These are phyloP conservation scores for Sclerurus mexicanus DNA, from an alignment of 2,113 vertebrate genomes.

Conservation along the genomic window DNA sequence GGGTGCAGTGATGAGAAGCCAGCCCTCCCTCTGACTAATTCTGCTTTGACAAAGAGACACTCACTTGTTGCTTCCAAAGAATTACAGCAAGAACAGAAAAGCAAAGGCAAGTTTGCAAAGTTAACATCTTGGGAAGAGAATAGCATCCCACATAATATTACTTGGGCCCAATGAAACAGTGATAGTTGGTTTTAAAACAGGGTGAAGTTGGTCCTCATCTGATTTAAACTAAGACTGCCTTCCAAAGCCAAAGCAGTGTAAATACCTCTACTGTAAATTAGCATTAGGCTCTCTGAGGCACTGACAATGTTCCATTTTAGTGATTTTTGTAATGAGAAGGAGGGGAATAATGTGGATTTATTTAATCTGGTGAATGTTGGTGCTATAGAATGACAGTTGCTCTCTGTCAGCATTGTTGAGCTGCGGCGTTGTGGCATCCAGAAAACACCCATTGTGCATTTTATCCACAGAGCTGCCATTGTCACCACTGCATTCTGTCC, in stretches of 20 bases:
- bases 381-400: constrained; percentile 58
- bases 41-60: neutral
- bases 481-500: constrained; percentile 24
- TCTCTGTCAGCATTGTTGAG: constrained; percentile 61
- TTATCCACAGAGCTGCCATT: constrained; percentile 54
- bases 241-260: neutral
- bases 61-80: neutral
- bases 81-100: neutral
- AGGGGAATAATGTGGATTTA: constrained; percentile 63
- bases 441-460: constrained; percentile 37
- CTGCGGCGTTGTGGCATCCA: constrained; percentile 8
- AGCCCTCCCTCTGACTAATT: neutral
- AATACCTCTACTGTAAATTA: constrained; percentile 35
- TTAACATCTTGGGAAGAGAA: neutral
- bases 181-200: neutral
- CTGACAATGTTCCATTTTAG: constrained; percentile 48
- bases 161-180: neutral
- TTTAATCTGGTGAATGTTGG: constrained; percentile 64
- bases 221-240: neutral
- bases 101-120: neutral
- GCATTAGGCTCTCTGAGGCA: neutral
- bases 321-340: constrained; percentile 18
- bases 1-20: neutral
- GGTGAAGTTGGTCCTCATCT: neutral
- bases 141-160: neutral